Percentiles rank a stretch among this genome's conserved stretches.
Evolutionary conservation across 2,888 invertebrate genomes (phyloP).

Genomic region (Amblyjoppa proteus): DNA sequence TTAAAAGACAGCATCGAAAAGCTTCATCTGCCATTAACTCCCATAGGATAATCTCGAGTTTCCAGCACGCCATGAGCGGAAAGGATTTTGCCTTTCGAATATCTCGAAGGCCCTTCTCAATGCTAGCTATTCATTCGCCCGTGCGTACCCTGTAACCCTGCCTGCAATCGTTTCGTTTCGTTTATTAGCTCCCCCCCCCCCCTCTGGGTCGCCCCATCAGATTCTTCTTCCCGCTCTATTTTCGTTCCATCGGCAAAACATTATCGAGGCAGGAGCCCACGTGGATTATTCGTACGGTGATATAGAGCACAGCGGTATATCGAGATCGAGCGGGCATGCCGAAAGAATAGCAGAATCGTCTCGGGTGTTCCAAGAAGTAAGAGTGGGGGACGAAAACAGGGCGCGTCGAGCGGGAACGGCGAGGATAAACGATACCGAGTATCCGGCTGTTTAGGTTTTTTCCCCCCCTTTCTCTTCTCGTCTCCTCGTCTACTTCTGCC

Average conservation of each 20-base stretch:
- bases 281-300: background rate
- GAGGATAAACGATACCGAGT: constrained; percentile 54
- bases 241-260: background rate
- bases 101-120: background rate
- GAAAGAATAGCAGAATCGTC: background rate
- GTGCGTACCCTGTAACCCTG: background rate
- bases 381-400: constrained; percentile 29
- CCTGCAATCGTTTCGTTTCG: background rate
- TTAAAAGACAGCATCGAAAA: background rate
- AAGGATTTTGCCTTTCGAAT: background rate
- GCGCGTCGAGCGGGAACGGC: constrained; percentile 19
- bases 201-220: background rate
- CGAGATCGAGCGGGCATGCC: background rate
- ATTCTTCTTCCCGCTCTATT: constrained; percentile 24
- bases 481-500: constrained; percentile 13
- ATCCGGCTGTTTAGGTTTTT: constrained; percentile 49
- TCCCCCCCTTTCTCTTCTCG: background rate
- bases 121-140: constrained; percentile 16
- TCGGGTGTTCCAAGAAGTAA: background rate
- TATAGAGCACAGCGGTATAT: background rate
- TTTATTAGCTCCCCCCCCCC: background rate
- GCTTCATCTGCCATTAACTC: constrained; percentile 4
- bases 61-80: background rate
- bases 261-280: background rate
- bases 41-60: constrained; percentile 13